phyloP scores from a whole-genome alignment of 2,888 invertebrate genomes.

The Drosophila pegasa region DNA sequence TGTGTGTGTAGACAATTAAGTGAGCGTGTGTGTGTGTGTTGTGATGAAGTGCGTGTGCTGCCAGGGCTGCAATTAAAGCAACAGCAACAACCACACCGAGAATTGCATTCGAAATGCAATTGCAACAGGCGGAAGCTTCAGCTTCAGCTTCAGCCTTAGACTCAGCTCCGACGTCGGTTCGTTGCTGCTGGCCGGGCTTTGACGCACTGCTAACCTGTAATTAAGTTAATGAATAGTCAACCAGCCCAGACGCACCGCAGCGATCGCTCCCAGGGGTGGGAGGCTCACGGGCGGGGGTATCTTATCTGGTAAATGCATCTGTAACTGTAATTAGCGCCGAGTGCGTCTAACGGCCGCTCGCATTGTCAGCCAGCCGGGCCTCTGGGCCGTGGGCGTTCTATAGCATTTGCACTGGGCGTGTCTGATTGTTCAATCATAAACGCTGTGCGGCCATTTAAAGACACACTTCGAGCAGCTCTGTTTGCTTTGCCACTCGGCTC shows the following conservation, averaged over 20 bases:
- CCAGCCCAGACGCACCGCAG: conserved; percentile 25
- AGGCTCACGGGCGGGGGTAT: not conserved
- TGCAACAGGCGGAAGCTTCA: conserved; percentile 54
- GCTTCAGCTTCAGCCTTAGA: conserved; percentile 15
- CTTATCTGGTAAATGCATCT: conserved; percentile 26
- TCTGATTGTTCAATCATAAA: conserved; percentile 78
- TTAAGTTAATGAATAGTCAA: conserved; percentile 67
- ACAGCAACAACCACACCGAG: conserved; percentile 10
- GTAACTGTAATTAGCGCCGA: conserved; percentile 60
- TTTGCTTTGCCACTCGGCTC: conserved; percentile 66
- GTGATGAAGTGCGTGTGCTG: conserved; percentile 52
- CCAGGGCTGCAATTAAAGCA: conserved; percentile 34
- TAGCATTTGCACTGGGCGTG: conserved; percentile 55
- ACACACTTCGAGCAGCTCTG: conserved; percentile 57
- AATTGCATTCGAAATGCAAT: conserved; percentile 49
- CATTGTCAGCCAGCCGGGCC: conserved; percentile 39
- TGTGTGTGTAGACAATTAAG: not conserved
- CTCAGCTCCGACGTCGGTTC: not conserved
- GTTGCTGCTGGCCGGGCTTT: conserved; percentile 38
- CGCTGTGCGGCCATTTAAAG: conserved; percentile 59
- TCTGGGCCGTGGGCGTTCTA: conserved; percentile 68
- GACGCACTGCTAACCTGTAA: conserved; percentile 71
- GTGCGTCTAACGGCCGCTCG: conserved; percentile 70
- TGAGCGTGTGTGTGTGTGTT: not conserved
- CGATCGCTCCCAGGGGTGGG: not conserved